Evolutionary conservation across 37 sponge, comb jelly and placozoan species (phyloP).

Genomic region (Hexactinellida sp.): DNA sequence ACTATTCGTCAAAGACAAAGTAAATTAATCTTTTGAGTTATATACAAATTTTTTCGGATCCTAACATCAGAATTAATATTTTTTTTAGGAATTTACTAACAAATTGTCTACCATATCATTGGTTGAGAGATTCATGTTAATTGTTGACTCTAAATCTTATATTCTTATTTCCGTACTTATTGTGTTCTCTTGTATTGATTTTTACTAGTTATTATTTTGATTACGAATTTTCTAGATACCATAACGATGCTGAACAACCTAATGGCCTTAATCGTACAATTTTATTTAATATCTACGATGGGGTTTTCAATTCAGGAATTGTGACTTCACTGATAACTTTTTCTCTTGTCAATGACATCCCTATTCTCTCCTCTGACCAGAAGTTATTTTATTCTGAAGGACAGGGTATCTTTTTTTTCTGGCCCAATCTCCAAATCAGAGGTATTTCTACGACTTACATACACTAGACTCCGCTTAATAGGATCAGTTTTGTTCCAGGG

Average conservation of each 20-base stretch:
- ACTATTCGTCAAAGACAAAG: too few species aligned
- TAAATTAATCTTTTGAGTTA: too few species aligned
- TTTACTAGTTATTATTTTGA: neutral
- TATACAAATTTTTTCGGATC: too few species aligned
- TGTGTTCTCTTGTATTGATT: neutral
- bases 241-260: neutral
- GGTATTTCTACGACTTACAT: neutral
- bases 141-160: neutral
- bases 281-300: neutral
- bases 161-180: neutral
- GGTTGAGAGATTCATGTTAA: neutral
- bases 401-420: neutral
- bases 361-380: neutral
- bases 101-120: too few species aligned
- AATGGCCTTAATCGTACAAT: neutral
- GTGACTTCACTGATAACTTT: neutral
- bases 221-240: neutral
- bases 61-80: too few species aligned
- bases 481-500: too few species aligned
- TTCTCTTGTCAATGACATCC: neutral
- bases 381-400: constrained; percentile 8
- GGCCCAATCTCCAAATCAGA: neutral
- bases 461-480: neutral
- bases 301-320: neutral
- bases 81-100: too few species aligned